A percentile compares a stretch with the other conserved stretches of the same genome.
Evolutionary conservation across 2,797 vertebrate genomes (phyloP).

Genomic region (Sebastes matsubarae): DNA sequence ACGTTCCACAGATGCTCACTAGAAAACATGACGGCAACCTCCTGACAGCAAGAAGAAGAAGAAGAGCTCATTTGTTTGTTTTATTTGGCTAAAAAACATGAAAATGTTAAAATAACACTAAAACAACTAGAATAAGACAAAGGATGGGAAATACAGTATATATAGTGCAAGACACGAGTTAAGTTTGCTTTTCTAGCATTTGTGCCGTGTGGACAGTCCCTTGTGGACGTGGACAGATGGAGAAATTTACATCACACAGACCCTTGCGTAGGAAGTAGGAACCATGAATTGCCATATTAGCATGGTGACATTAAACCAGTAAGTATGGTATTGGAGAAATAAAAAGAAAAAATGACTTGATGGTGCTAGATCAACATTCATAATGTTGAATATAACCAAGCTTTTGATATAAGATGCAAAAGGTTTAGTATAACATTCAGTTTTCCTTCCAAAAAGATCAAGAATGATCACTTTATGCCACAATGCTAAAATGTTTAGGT

Average conservation of each 20-base stretch:
- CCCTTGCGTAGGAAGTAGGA: neutral
- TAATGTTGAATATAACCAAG: neutral
- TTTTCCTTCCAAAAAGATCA: neutral
- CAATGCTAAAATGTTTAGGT: neutral
- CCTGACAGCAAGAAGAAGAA: neutral
- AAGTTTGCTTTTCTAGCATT: no score
- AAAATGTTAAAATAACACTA: neutral
- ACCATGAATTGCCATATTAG: neutral
- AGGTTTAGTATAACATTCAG: neutral
- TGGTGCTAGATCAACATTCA: neutral
- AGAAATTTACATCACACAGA: neutral
- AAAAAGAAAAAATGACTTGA: no score
- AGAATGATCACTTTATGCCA: neutral
- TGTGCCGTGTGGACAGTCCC: neutral
- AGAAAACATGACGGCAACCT: neutral
- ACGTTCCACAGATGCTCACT: neutral
- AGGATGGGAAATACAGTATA: neutral
- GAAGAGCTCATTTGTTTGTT: neutral
- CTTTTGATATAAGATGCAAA: neutral
- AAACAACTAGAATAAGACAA: neutral
- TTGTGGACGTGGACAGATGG: neutral
- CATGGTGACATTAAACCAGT: neutral
- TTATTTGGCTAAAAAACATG: neutral
- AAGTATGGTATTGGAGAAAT: neutral
- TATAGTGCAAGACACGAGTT: neutral